These are phyloP conservation scores for Euzophera pinguis DNA, from an alignment of 2,888 invertebrate species.

Conservation along the genomic window DNA sequence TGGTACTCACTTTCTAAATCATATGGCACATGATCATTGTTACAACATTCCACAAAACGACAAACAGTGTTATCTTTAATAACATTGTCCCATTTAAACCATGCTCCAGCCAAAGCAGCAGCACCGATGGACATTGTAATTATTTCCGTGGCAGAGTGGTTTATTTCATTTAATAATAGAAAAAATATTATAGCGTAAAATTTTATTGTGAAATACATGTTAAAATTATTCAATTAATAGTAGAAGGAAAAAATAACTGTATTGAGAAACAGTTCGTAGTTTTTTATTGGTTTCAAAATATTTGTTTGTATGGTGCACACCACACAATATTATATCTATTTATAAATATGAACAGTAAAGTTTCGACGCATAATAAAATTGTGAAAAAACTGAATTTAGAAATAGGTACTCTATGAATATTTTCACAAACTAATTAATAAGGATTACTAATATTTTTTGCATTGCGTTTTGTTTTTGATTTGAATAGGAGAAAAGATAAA, in stretches of 20 bases:
- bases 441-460: no score
- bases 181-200: background rate
- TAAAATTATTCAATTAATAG: background rate
- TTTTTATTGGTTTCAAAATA: no score
- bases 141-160: conserved; percentile 36
- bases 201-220: background rate
- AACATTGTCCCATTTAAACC: conserved; percentile 53
- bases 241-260: conserved; percentile 1
- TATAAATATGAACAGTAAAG: no score
- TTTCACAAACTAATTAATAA: no score
- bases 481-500: no score
- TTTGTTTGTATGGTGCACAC: no score
- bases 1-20: conserved; percentile 72
- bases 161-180: conserved; percentile 15
- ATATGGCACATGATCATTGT: conserved; percentile 72
- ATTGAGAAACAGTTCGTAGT: no score
- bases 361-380: no score
- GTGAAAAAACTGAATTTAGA: no score
- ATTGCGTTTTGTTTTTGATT: no score
- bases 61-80: conserved; percentile 71
- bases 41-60: conserved; percentile 80
- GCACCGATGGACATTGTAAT: conserved; percentile 45
- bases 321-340: no score
- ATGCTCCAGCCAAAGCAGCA: conserved; percentile 45
- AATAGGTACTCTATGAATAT: no score